Percentiles rank a stretch among this genome's conserved stretches.
phyloP scores from a whole-genome alignment of 2,888 invertebrate species.

The Dromius quadrimaculatus region DNA sequence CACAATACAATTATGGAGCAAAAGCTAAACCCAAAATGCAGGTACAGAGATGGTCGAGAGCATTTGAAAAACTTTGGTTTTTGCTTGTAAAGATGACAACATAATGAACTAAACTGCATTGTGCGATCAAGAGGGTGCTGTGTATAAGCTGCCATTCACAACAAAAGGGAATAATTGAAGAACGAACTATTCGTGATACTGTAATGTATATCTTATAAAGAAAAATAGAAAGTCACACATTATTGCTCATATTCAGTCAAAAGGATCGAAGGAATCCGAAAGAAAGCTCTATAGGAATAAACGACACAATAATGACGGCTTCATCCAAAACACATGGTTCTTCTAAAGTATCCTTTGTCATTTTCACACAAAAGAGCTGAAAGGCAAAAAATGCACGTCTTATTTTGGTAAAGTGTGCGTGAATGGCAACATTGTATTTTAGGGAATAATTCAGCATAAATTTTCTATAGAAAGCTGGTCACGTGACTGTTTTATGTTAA shows the following conservation, averaged over 20 bases:
- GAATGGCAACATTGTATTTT: constrained; percentile 46
- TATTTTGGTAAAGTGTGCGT: constrained; percentile 38
- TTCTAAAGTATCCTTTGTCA: constrained; percentile 52
- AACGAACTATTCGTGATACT: no score
- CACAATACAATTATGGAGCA: constrained; percentile 39
- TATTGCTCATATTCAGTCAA: constrained; percentile 10
- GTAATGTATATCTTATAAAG: no score
- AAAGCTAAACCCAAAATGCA: constrained; percentile 49
- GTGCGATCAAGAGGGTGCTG: constrained; percentile 56
- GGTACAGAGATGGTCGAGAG: background rate
- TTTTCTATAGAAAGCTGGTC: constrained; percentile 27
- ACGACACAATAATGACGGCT: constrained; percentile 54
- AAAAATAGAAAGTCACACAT: constrained; percentile 1
- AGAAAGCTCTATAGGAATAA: constrained; percentile 6
- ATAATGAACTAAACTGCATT: constrained; percentile 57
- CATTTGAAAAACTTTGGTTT: constrained; percentile 51
- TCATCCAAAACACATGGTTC: constrained; percentile 48
- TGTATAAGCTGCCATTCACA: constrained; percentile 58
- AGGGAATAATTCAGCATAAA: constrained; percentile 47
- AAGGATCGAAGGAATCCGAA: background rate
- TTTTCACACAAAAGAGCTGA: constrained; percentile 48
- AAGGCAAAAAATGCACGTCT: constrained; percentile 30
- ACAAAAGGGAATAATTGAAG: constrained; percentile 61
- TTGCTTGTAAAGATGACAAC: constrained; percentile 58
- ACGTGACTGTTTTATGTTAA: constrained; percentile 47